Percentiles rank a stretch among this genome's conserved stretches.
Conservation (phyloP, 2,113 vertebrate genomes). For the Cyanoramphus novaezelandiae region DNA sequence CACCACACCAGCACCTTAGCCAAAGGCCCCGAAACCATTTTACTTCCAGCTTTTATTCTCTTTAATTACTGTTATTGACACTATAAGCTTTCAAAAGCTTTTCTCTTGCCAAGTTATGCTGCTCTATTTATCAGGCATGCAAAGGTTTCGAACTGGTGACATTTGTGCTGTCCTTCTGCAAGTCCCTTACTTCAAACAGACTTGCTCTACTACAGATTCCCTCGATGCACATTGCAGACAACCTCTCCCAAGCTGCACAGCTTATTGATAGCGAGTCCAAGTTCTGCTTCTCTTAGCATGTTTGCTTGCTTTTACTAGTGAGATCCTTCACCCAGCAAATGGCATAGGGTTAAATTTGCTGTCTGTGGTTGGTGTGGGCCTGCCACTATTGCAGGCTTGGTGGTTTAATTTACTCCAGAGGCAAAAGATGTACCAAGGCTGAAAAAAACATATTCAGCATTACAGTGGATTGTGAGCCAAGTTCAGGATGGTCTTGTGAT, state of each 20-base stretch:
- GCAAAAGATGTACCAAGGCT: neutral
- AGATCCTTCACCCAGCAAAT: neutral
- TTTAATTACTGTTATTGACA: neutral
- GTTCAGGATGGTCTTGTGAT: conserved; percentile 6
- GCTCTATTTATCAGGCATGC: neutral
- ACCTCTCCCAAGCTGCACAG: neutral
- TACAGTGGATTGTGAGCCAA: neutral
- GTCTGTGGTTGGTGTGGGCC: neutral
- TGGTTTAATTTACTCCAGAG: neutral
- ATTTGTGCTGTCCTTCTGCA: neutral
- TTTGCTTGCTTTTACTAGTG: neutral
- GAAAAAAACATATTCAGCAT: conserved; percentile 12
- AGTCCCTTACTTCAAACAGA: neutral
- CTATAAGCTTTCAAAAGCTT: neutral
- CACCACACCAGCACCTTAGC: neutral
- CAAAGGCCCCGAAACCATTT: neutral
- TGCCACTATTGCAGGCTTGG: neutral
- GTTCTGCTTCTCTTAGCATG: neutral
- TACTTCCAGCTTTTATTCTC: neutral
- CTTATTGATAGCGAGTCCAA: accelerated
- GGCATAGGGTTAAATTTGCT: neutral
- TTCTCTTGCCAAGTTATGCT: neutral
- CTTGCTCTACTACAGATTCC: neutral
- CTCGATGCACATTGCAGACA: neutral
- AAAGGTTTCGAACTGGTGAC: neutral